Base-by-base conservation (phyloP, 2,888 invertebrate species). In the Mimumesa dahlbomi region DNA sequence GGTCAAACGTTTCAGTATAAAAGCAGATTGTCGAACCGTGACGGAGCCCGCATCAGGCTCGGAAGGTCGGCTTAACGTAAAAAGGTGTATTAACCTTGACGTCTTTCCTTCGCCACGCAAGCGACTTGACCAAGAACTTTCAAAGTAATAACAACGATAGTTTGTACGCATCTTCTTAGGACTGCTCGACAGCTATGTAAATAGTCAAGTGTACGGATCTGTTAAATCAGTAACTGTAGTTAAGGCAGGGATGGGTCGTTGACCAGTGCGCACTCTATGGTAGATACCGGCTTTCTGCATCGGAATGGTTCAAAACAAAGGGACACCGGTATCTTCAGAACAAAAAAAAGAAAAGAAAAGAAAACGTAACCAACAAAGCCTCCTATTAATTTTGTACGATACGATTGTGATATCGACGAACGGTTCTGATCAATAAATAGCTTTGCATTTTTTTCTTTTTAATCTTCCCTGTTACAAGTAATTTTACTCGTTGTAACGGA, bases 11-110 rank as follows among this genome's bases (percentile, higher is more conserved):
- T 64, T 72, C 64, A 58, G 58, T 57, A 75, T 70, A 69, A 77
- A 77, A 66, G 74, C 69, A 59, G 68, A 74, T 69, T 70, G 75
- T 63, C 75, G 75, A 79, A 80, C 69, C 80, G 72, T 79, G 77
- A 80, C 79, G 72, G 54, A 75, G 75, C 72, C 72, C 80, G 74
- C 75, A 75, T 80, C 80, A 43, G 57, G 63, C 73, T 64, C 74
- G 73, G 80, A 79, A 77, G 80, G 77, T 77, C 75, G 77, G 31
- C 59, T 56, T 57, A 66, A 72, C 66, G 72, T 70, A 75, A 79
- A 80, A 80, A 79, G 80, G 75, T 79, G 70, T 80, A 80, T 75
- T 77, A 80, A 79, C 80, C 80, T 79, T 79, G 75, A 75, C 57
- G 77, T 66, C 67, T 67, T 75, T 71, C 71, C 66, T 80, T 74